These are phyloP conservation scores for Calephelis perditalis DNA, from an alignment of 2,888 invertebrate species.

Conservation along the genomic window DNA sequence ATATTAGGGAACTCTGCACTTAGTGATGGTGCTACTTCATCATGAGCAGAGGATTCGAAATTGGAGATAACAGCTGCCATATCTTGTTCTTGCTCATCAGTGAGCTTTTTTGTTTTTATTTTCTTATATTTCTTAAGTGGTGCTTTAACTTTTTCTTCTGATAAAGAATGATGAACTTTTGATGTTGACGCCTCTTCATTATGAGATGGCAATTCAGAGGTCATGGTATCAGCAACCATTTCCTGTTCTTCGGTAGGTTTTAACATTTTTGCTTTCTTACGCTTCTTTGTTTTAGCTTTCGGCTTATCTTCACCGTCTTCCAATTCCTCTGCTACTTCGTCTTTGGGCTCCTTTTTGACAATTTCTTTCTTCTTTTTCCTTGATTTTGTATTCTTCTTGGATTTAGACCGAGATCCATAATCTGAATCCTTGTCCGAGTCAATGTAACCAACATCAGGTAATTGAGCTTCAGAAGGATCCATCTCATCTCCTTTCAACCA, in stretches of 20 bases:
- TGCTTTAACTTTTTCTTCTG: constrained; percentile 24
- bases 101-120: constrained; percentile 54
- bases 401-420: constrained; percentile 46
- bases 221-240: neutral
- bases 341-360: constrained; percentile 41
- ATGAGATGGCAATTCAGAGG: neutral
- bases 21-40: constrained; percentile 41
- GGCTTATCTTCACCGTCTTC: constrained; percentile 30
- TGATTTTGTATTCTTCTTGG: constrained; percentile 41
- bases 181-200: constrained; percentile 41
- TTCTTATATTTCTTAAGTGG: constrained; percentile 33
- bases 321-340: constrained; percentile 30
- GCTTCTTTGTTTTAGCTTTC: constrained; percentile 26
- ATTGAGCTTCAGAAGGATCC: constrained; percentile 73
- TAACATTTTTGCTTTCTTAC: constrained; percentile 31
- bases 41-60: constrained; percentile 40
- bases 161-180: constrained; percentile 37
- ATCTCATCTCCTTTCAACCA: constrained; percentile 90
- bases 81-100: constrained; percentile 49
- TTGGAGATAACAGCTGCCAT: constrained; percentile 55
- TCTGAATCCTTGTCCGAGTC: constrained; percentile 71
- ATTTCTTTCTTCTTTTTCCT: constrained; percentile 47
- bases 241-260: constrained; percentile 13
- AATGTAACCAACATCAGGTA: constrained; percentile 68
- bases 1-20: constrained; percentile 38